Percentiles rank a stretch among this genome's conserved stretches.
Conservation (phyloP, 2,113 vertebrate species). For the Tachysurus vachellii region DNA sequence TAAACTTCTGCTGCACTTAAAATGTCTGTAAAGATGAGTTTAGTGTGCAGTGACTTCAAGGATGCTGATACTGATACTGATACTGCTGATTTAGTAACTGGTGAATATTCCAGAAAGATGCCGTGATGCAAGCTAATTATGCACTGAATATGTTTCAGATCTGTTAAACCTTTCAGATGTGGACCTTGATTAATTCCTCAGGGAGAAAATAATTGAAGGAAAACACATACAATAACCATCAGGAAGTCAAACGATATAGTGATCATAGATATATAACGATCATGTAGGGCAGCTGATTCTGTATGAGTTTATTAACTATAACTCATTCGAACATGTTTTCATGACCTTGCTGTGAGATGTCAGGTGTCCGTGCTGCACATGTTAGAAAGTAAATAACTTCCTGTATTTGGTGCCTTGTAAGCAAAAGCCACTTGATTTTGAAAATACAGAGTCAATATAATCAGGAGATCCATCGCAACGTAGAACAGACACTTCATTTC, state of each 20-base stretch:
- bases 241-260: neutral
- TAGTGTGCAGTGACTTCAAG: no score
- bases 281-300: neutral
- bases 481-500: neutral
- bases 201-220: neutral
- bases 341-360: neutral
- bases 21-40: neutral
- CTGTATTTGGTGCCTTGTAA: neutral
- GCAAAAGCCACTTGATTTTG: no score
- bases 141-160: neutral
- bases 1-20: neutral
- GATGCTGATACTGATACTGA: no score
- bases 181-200: neutral
- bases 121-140: neutral
- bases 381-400: neutral
- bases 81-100: neutral
- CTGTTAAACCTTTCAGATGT: neutral
- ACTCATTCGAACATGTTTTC: neutral
- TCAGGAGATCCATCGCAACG: neutral
- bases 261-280: neutral
- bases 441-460: neutral
- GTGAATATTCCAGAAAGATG: neutral
- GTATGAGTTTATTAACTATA: neutral
- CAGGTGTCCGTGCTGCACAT: neutral
- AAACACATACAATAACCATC: neutral